Base-by-base conservation (phyloP, 2,888 invertebrate genomes). In the Gryllus longicercus region DNA sequence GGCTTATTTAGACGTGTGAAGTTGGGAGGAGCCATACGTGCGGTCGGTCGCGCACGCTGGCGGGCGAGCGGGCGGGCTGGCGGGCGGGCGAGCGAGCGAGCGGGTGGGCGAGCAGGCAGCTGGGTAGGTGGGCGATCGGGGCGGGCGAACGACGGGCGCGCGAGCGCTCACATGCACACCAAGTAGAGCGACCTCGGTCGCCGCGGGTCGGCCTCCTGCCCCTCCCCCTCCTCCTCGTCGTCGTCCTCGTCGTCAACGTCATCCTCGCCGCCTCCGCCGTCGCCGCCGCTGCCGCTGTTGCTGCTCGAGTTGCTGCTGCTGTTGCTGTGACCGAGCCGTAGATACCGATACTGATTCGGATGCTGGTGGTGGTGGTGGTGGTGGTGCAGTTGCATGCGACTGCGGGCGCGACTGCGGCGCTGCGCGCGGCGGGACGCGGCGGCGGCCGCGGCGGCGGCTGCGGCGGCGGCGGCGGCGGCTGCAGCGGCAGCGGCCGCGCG, bases 331-430 rank as follows among this genome's bases (percentile, higher is more conserved):
- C 21, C 11, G 11, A 8, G n/a, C 8, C 25, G 74, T 10, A 74
- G 74, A 74, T 74, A 74, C 74, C 8, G 10, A 8, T 74, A 74
- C 38, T 38, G 38, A 38, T 38, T 5, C 5, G 5, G 38, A 1
- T 38, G 38, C 4, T 38, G 38, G 8, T n/a, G 38, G 8, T 38
- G 38, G 8, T 38, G 8, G 38, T 38, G 38, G 38, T 5, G 38
- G 38, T 38, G 38, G 8, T 5, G 38, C 38, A 38, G 38, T 38
- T 74, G n/a, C 2, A 74, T 8, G 74, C 74, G 21, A 50, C 50
- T 25, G 77, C 50, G n/a, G 21, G 77, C 51, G 77, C 51, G 77
- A 74, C 23, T 75, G 75, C 74, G 63, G 75, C 79, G 75, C 75
- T 74, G 79, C 79, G 75, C 51, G 79, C 51, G 16, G n/a, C 63